phyloP scores from a whole-genome alignment of 2,113 vertebrate genomes.

The Pollimyrus isidori region DNA sequence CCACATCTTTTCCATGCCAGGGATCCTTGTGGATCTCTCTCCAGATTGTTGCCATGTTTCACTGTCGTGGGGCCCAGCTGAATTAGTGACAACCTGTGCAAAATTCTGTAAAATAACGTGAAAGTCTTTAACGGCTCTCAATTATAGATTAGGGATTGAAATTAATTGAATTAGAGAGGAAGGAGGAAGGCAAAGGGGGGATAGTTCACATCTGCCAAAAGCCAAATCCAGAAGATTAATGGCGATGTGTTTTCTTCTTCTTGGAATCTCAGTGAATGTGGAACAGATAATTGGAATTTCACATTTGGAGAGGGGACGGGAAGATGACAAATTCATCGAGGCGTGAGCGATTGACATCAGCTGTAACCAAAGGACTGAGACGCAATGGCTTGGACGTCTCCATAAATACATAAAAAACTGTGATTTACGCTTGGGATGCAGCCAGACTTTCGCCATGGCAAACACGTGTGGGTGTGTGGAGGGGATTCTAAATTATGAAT shows the following conservation, averaged over 20 bases:
- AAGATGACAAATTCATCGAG: neutral
- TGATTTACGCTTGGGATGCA: neutral
- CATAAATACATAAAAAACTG: neutral
- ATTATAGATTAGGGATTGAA: neutral
- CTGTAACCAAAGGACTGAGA: neutral
- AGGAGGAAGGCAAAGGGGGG: neutral
- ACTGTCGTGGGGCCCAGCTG: neutral
- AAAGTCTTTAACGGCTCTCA: neutral
- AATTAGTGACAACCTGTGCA: neutral
- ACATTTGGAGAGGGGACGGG: neutral
- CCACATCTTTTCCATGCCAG: neutral
- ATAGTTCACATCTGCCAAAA: neutral
- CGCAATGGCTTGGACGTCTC: neutral
- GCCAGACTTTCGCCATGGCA: neutral
- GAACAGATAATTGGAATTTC: neutral
- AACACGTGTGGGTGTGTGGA: neutral
- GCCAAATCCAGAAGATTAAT: neutral
- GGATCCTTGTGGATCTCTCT: neutral
- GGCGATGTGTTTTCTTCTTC: neutral
- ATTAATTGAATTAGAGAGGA: constrained; percentile 5
- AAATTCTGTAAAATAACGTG: neutral
- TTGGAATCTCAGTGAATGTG: neutral
- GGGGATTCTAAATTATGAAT: neutral
- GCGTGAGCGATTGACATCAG: neutral
- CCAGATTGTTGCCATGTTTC: neutral